A percentile compares a stretch with the other conserved stretches of the same genome.
Conservation (phyloP, 2,797 vertebrate genomes). For the Falco cherrug region DNA sequence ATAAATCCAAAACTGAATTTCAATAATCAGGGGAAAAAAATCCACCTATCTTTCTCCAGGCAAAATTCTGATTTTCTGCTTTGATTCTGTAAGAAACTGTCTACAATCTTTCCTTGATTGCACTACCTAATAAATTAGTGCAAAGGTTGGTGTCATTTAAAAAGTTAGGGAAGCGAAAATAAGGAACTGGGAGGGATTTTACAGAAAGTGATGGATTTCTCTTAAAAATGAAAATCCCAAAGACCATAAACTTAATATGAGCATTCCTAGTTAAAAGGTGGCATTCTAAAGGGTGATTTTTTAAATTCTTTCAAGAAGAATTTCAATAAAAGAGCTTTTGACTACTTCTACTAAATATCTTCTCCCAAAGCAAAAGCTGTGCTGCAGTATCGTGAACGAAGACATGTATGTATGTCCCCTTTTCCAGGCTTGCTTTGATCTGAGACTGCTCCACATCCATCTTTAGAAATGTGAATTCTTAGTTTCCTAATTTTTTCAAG, state of each 20-base stretch:
- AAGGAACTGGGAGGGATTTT: background rate
- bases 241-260: background rate
- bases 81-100: background rate
- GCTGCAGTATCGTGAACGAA: background rate
- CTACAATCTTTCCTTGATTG: background rate
- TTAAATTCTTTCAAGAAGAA: background rate
- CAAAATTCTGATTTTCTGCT: background rate
- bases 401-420: background rate
- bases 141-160: background rate
- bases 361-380: background rate
- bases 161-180: background rate
- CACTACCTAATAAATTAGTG: background rate
- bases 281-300: background rate
- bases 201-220: background rate
- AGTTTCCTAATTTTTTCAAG: conserved; percentile 17
- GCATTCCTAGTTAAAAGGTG: background rate
- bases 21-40: background rate
- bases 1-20: background rate
- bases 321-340: background rate
- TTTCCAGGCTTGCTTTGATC: conserved; percentile 31
- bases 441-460: conserved; percentile 11
- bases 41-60: background rate
- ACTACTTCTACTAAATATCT: background rate
- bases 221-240: background rate
- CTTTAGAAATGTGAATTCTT: conserved; percentile 31